Base-by-base conservation (phyloP, 37 sponge, comb jelly and placozoan genomes). In the Haliclona indistincta region DNA sequence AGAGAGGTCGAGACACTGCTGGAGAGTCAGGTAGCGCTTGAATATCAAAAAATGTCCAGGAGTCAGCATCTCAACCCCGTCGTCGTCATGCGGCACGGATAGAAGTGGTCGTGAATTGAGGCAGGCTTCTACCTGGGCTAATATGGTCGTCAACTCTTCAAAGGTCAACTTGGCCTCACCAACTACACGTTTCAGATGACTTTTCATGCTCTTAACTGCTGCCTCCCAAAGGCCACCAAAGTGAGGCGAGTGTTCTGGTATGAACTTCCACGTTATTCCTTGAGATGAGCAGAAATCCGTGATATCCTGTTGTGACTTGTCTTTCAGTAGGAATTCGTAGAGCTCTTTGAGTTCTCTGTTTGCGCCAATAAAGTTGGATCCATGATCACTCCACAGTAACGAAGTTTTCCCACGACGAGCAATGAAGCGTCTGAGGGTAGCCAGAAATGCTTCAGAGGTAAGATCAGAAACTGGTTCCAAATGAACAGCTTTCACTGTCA, bases 281-380 rank as follows among this genome's bases (percentile, higher is more conserved):
- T 76, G 51, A 29, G 32, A 11, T 17, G 65, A 76, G 51, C 66
- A 43, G 37, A 64, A 64, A 15, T 76, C 53, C 29, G 66, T 54
- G 19, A 45, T 64, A 23, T 53, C 64, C 26, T 29, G 38, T 34
- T 76, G 64, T 8, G 51, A 45, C 13, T 38, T 64, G 43, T 73
- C 41, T 15, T 73, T n/a, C 22, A 34, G 37, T 23, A 73, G 39
- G 55, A 52, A 30, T 20, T 71, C 20, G 11, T 37, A 41, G 22
- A 76, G 42, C 52, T 64, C 49, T 38, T 43, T 63, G 19, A 76
- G 52, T 53, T 76, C 77, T n/a, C 52, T 22, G 20, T 76, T 43
- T 47, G 65, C 77, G 36, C 75, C 75, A 43, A 76, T 36, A 32
- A 76, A 76, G 37, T 76, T 76, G 38, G 77, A 45, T 37, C 64